Conservation (phyloP, 2,113 vertebrate species). For the Pseudorhombus dupliciocellatus region DNA sequence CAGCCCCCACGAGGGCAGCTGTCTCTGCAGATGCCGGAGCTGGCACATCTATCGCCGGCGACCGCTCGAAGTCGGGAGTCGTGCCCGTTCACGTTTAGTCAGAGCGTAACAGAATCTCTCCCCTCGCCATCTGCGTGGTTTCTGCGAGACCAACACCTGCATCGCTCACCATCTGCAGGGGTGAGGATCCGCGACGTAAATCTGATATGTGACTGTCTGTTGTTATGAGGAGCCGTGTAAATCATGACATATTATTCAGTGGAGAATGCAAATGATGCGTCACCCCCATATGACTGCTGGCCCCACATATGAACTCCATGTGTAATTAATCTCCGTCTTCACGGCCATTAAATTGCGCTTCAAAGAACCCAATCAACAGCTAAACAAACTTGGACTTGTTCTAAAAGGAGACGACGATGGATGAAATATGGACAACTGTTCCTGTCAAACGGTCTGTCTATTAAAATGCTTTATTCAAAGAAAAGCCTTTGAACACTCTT, state of each 20-base stretch:
- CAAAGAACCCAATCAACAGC: conserved; percentile 26
- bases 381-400: conserved; percentile 21
- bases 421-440: background rate
- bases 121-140: background rate
- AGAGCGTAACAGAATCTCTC: conserved; percentile 44
- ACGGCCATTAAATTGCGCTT: conserved; percentile 51
- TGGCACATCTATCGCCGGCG: conserved; percentile 22
- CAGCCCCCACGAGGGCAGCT: conserved; percentile 42
- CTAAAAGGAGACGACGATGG: background rate
- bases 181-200: conserved; percentile 8
- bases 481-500: conserved; percentile 14
- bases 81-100: conserved; percentile 53
- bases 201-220: background rate
- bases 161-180: conserved; percentile 41
- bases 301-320: conserved; percentile 33
- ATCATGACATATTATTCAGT: background rate
- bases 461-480: background rate
- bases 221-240: background rate
- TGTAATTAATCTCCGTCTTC: conserved; percentile 22
- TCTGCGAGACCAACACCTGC: conserved; percentile 24
- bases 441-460: background rate
- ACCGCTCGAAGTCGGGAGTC: conserved; percentile 44
- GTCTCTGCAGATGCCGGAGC: conserved; percentile 39
- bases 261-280: conserved; percentile 15
- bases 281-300: conserved; percentile 12